Evolutionary conservation across 2,797 vertebrate species (phyloP).

Genomic region (Melanogrammus aeglefinus): DNA sequence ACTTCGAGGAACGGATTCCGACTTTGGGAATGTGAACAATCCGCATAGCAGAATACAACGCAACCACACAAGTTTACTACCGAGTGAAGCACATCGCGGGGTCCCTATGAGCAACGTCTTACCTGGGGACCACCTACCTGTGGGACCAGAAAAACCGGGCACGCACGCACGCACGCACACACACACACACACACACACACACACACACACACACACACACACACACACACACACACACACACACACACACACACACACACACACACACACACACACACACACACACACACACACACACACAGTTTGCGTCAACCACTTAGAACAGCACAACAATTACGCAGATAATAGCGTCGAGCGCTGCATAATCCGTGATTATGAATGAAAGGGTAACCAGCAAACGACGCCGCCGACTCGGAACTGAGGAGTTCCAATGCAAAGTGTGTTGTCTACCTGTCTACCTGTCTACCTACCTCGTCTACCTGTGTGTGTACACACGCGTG

Average conservation of each 20-base stretch:
- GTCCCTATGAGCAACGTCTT: conserved; percentile 45
- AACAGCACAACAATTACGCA: too few species aligned
- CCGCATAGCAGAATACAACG: not conserved
- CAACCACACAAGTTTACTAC: not conserved
- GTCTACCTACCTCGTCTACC: too few species aligned
- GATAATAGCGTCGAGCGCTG: not conserved
- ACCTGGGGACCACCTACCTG: conserved; percentile 52
- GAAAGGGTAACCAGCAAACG: not conserved
- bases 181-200: not conserved
- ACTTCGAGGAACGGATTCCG: not conserved
- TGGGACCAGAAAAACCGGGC: conserved; percentile 71
- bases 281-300: too few species aligned
- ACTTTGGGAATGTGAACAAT: not conserved
- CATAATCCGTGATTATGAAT: not conserved
- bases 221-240: conserved; percentile 21
- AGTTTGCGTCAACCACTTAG: conserved; percentile 30
- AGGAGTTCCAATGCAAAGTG: not conserved
- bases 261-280: not conserved
- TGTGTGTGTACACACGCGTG: not conserved
- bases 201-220: not conserved
- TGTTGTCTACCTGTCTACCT: not conserved
- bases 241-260: conserved; percentile 16
- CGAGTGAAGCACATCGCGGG: not conserved
- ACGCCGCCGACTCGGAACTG: not conserved
- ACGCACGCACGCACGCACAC: conserved; percentile 22